Evolutionary conservation across 2,113 vertebrate species (phyloP), one percentile per base, ranked within the genome.

Genomic region (Choloepus hoffmanni): DNA sequence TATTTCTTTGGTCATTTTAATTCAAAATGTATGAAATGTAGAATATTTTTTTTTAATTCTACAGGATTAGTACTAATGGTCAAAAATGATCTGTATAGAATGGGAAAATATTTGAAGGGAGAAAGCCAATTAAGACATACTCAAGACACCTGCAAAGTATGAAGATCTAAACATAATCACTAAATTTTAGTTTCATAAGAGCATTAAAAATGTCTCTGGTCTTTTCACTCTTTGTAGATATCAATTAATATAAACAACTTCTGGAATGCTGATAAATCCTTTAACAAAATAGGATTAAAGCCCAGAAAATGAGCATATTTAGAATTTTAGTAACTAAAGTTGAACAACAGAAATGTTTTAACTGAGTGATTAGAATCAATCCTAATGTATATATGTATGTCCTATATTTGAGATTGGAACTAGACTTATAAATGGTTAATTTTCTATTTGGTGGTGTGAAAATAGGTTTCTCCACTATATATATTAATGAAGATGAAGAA

Each of bases 21-120:
- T 43, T 43, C 43, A 43, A 43, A 43, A 60, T 85, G 10, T 65
- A 50, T 67, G 48, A 94, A 89, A 89, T n/a, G 63, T 26, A 86
- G 53, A 78, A 58, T n/a, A n/a, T 85, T 16, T 93, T 30, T 85
- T 18, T 70, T 60, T 13, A 94, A 72, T 82, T 85, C 67, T 90
- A 15, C 2, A 81, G 53, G 24, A 73, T 62, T 89, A 89, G 33
- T 84, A 86, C 65, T 90, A 93, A 87, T 45, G 85, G 23, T 67
- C 60, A 94, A 90, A 95, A 93, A 48, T 83, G 33, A 81, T 92
- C 48, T 93, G 1, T 93, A 89, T 84, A 89, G 19, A 95, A 53
- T 81, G 58, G 85, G 89, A 94, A 92, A 67, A 86, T 67, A 85
- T 73, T 76, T 77, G 63, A 95, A 92, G 58, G 45, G 58, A 79